Percentiles rank a stretch among this genome's conserved stretches.
These are phyloP conservation scores for Onthophagus taurus DNA, from an alignment of 1,140 invertebrate genomes.

Conservation along the genomic window DNA sequence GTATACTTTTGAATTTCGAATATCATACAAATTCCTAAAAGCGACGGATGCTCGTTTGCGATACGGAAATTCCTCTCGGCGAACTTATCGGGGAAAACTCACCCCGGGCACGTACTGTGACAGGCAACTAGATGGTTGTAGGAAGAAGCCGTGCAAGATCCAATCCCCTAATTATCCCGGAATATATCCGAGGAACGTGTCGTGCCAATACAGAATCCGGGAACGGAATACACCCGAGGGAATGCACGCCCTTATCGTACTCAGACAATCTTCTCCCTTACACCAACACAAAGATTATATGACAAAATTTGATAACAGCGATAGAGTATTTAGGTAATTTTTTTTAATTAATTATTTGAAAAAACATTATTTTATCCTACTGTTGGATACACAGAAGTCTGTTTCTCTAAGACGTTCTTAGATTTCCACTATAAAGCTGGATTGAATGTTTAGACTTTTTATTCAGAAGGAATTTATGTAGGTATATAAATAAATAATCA, in stretches of 20 bases:
- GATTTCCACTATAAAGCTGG: no score
- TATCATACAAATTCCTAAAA: slow-evolving; percentile 72
- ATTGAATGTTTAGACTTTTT: no score
- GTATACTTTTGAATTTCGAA: slow-evolving; percentile 74
- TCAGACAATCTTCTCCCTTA: slow-evolving; percentile 59
- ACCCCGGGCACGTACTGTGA: slow-evolving; percentile 66
- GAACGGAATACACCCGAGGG: slow-evolving; percentile 49
- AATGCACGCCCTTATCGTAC: slow-evolving; percentile 61
- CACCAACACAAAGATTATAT: slow-evolving; percentile 64
- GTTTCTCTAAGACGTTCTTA: no score
- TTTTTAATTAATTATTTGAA: not conserved
- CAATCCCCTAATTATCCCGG: slow-evolving; percentile 82
- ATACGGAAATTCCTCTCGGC: slow-evolving; percentile 62
- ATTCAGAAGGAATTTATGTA: no score
- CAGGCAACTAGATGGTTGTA: slow-evolving; percentile 50
- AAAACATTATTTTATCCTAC: no score
- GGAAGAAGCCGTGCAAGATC: slow-evolving; percentile 46
- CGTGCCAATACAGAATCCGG: slow-evolving; percentile 58
- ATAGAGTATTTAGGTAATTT: slow-evolving; percentile 60
- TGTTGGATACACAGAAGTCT: no score
- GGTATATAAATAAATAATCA: no score
- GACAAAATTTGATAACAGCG: slow-evolving; percentile 64
- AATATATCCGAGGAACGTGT: slow-evolving; percentile 74
- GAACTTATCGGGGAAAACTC: slow-evolving; percentile 32
- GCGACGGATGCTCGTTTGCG: slow-evolving; percentile 62